Percentiles rank a stretch among this genome's conserved stretches.
Evolutionary conservation across 2,113 vertebrate genomes (phyloP).

Genomic region (Myrmophylax atrothorax): DNA sequence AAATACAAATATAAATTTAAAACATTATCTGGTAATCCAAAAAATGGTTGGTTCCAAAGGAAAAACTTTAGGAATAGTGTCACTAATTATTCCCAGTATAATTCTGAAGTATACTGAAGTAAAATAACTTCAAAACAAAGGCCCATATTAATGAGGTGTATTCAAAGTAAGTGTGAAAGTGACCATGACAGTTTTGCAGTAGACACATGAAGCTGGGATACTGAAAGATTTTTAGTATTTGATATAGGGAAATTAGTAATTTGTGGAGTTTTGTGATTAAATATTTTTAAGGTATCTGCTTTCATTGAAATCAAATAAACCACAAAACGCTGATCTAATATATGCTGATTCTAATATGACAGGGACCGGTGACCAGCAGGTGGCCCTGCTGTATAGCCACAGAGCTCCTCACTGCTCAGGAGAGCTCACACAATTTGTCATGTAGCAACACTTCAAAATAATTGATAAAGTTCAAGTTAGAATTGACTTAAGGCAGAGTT

Average conservation of each 20-base stretch:
- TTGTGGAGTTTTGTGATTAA: background rate
- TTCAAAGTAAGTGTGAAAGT: background rate
- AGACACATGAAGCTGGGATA: background rate
- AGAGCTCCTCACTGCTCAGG: background rate
- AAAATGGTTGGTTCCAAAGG: background rate
- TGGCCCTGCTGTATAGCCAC: background rate
- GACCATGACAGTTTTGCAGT: background rate
- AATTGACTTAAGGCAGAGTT: background rate
- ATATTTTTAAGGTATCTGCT: background rate
- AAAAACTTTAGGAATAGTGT: background rate
- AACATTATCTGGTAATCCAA: background rate
- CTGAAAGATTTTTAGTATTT: background rate
- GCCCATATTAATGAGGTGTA: background rate
- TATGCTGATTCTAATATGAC: background rate
- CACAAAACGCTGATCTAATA: background rate
- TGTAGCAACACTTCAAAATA: rapidly evolving
- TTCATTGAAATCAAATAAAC: background rate
- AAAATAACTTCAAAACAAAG: background rate
- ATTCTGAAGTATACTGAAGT: background rate
- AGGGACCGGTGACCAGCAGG: background rate
- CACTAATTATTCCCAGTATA: background rate
- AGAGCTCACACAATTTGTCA: rapidly evolving
- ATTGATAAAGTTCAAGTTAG: background rate
- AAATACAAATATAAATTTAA: background rate
- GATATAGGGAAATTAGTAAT: background rate